A percentile compares a stretch with the other conserved stretches of the same genome.
These are phyloP conservation scores for Ips nitidus DNA, from an alignment of 1,140 invertebrate species.

Conservation along the genomic window DNA sequence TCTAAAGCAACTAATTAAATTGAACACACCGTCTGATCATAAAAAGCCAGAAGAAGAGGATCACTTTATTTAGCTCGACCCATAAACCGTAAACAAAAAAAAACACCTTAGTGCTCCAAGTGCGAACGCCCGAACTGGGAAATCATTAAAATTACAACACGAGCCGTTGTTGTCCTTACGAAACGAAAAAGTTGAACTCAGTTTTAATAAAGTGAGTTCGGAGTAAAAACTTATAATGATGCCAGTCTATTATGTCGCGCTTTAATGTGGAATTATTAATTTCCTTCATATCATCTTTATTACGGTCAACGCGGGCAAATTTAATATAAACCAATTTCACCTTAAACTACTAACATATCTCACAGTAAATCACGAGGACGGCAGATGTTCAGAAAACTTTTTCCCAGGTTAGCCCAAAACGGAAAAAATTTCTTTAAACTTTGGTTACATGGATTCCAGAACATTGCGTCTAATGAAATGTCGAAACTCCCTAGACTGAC, in stretches of 20 bases:
- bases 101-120: constrained; percentile 16
- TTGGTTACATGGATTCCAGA: neutral
- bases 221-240: constrained; percentile 26
- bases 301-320: neutral
- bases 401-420: too few species aligned
- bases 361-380: too few species aligned
- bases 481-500: constrained; percentile 9
- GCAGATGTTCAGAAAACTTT: too few species aligned
- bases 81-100: constrained; percentile 21
- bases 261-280: constrained; percentile 20
- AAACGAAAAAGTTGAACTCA: constrained; percentile 17
- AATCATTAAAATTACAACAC: constrained; percentile 26
- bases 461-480: constrained; percentile 24
- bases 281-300: constrained; percentile 5
- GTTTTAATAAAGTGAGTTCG: constrained; percentile 23
- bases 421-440: too few species aligned
- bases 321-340: neutral
- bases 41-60: constrained; percentile 6
- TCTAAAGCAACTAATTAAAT: constrained; percentile 1
- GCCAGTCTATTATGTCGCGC: constrained; percentile 18
- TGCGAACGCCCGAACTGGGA: constrained; percentile 20
- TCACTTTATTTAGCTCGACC: constrained; percentile 14
- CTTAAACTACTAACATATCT: neutral
- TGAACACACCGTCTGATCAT: constrained; percentile 5
- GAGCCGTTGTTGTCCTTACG: constrained; percentile 20